Evolutionary conservation across 2,113 vertebrate species (phyloP).

Genomic region (Pomatostomus ruficeps): DNA sequence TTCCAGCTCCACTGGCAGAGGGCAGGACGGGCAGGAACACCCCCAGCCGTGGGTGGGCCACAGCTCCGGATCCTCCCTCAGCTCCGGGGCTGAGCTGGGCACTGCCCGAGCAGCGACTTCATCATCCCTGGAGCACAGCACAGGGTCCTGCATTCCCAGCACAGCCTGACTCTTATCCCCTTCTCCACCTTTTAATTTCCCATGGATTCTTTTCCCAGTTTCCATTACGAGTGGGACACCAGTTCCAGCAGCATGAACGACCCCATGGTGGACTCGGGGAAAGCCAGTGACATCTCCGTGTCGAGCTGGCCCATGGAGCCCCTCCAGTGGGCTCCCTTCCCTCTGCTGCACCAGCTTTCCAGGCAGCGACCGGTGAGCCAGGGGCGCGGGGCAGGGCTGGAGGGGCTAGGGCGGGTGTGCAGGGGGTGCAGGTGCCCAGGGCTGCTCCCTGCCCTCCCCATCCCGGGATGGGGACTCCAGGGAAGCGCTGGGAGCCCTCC

Average conservation of each 20-base stretch:
- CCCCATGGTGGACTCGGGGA: constrained; percentile 83
- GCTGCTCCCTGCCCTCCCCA: neutral
- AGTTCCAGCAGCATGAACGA: constrained; percentile 82
- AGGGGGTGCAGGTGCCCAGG: fast-evolving
- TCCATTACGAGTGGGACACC: constrained; percentile 76
- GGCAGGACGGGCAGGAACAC: fast-evolving
- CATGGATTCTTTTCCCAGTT: constrained; percentile 42
- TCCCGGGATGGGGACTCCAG: fast-evolving
- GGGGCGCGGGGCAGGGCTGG: fast-evolving
- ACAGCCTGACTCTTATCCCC: neutral
- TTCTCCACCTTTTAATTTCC: too few species aligned
- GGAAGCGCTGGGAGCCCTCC: fast-evolving
- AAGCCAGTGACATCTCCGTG: constrained; percentile 86
- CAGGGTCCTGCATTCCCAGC: neutral
- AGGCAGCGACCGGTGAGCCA: constrained; percentile 64
- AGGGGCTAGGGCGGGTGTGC: fast-evolving
- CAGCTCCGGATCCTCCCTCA: fast-evolving
- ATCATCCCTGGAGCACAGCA: neutral
- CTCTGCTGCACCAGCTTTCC: constrained; percentile 77
- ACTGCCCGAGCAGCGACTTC: neutral
- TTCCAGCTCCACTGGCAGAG: neutral
- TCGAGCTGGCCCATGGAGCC: constrained; percentile 88
- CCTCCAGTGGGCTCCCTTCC: constrained; percentile 82
- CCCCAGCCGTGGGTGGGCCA: fast-evolving
- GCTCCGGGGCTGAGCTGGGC: fast-evolving